Percentiles rank a stretch among this genome's conserved stretches.
Evolutionary conservation across 2,113 vertebrate genomes (phyloP).

Genomic region (Microcebus griseorufus): DNA sequence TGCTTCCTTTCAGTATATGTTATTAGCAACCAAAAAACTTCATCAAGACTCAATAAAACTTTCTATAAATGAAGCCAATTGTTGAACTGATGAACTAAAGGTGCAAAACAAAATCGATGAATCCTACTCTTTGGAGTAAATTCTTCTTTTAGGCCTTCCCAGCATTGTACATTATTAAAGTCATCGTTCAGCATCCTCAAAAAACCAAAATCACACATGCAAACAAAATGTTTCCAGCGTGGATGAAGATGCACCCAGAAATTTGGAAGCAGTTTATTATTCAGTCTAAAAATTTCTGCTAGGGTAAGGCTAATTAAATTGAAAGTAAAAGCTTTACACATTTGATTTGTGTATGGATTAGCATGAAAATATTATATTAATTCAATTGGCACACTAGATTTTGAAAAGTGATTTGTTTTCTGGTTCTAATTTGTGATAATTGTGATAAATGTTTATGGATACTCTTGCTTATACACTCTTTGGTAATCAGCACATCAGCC

Average conservation of each 20-base stretch:
- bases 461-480: not conserved
- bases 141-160: not conserved
- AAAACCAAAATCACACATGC: not conserved
- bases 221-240: conserved; percentile 53
- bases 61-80: not conserved
- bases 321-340: conserved; percentile 61
- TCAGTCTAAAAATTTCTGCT: not conserved
- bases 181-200: not conserved
- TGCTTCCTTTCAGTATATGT: not conserved
- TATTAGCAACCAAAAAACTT: not conserved
- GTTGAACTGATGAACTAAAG: not conserved
- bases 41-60: conserved; percentile 18
- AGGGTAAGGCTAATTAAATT: conserved; percentile 57
- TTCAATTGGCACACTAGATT: conserved; percentile 4
- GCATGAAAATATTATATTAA: not conserved
- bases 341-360: conserved; percentile 59
- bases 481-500: not conserved
- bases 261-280: conserved; percentile 4
- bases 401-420: conserved; percentile 8
- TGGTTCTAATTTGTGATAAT: conserved; percentile 12
- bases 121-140: not conserved
- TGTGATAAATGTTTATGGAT: conserved; percentile 15
- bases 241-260: conserved; percentile 4
- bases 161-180: conserved; percentile 22
- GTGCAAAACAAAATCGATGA: not conserved